Evolutionary conservation across 2,888 invertebrate genomes (phyloP), one percentile per base, ranked within the genome.

Genomic region (Sphinx pinastri): DNA sequence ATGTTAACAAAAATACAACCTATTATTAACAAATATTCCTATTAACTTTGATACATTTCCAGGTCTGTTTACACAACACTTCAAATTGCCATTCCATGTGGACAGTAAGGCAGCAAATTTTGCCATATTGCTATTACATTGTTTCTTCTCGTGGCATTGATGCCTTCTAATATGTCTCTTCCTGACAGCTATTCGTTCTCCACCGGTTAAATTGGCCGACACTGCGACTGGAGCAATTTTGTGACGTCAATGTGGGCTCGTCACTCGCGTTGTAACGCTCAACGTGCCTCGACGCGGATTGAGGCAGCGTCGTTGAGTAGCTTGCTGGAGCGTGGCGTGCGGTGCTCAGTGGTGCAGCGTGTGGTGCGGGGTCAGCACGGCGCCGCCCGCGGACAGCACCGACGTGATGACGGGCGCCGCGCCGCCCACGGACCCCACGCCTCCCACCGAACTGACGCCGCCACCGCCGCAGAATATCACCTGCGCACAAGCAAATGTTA

Each of bases 401-500:
- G 90, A 90, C 0, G 93, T 88, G 76, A 92, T 82, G 68, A 92
- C 92, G 13, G 92, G 92, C 6, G 91, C 81, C 0, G 81, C 85
- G 0, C 84, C 78, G 10, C 82, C 78, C 5, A 83, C 84, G 0
- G 79, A 76, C n/a, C 82, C 74, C 8, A 87, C 90, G 0, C 78
- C 75, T 0, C 85, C 75, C 5, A 86, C 86, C 0, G 81, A 76
- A 5, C 84, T 82, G 0, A 89, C 91, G 13, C 88, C 84, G 8
- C 89, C 84, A 7, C 89, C 87, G 49, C 91, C 93, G 79, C 92
- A 92, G 86, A 94, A 94, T 84, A 94, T 93, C 69, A 94, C 93
- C 92, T 93, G 81, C 0, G 72, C 71, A 38, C 13, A 63, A 1
- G 12, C 38, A 67, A 8, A 31, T 63, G 14, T 14, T 1, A 52